A percentile compares a stretch with the other conserved stretches of the same genome.
phyloP scores from a whole-genome alignment of 1,140 invertebrate species.

The Diabrotica undecimpunctata region DNA sequence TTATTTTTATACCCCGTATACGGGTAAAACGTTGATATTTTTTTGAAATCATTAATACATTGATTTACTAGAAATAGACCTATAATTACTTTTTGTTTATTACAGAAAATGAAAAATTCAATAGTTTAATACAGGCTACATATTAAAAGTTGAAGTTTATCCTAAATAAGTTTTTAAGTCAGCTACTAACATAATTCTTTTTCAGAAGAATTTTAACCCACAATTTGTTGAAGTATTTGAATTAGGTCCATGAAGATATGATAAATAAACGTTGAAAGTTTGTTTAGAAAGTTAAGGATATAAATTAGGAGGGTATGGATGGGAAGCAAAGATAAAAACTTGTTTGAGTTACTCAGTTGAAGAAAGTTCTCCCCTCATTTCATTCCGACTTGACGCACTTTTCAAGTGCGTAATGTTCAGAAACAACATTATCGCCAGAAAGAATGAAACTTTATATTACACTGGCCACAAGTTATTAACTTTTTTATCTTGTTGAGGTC shows the following conservation, averaged over 20 bases:
- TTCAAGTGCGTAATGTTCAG: not conserved
- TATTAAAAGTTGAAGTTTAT: not conserved
- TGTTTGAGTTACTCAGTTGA: slow-evolving; percentile 7
- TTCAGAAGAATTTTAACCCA: slow-evolving; percentile 1
- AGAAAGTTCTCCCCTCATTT: slow-evolving; percentile 9
- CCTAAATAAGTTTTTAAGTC: too few species aligned
- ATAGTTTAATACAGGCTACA: not conserved
- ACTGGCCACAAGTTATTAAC: not conserved
- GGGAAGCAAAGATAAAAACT: slow-evolving; percentile 11
- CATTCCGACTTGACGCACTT: slow-evolving; percentile 8
- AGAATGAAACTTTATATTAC: not conserved
- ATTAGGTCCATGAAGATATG: slow-evolving; percentile 10
- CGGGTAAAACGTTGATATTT: too few species aligned
- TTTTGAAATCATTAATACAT: too few species aligned
- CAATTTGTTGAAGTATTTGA: not conserved
- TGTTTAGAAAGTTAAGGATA: slow-evolving; percentile 11
- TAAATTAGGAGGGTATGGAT: slow-evolving; percentile 7
- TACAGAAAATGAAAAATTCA: not conserved
- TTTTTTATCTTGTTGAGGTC: too few species aligned
- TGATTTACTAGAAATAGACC: too few species aligned
- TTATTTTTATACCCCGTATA: too few species aligned
- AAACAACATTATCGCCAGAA: not conserved
- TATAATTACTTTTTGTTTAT: not conserved
- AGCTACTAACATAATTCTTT: not conserved
- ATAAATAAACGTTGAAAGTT: slow-evolving; percentile 14